Evolutionary conservation across 2,113 vertebrate species (phyloP).

Genomic region (Cephalopterus ornatus): DNA sequence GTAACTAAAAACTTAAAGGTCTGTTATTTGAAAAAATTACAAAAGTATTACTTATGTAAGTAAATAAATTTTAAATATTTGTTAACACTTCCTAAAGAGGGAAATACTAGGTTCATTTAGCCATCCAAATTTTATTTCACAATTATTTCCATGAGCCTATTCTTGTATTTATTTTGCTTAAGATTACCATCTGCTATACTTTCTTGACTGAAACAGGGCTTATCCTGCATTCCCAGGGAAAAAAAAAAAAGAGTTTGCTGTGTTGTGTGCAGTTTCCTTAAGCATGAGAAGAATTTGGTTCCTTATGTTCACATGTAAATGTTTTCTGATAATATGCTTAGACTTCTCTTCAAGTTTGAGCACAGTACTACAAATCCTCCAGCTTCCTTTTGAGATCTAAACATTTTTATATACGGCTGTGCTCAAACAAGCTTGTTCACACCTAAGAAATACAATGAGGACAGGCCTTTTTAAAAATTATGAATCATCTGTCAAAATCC

Average conservation of each 20-base stretch:
- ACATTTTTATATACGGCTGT: not conserved
- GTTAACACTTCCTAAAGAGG: not conserved
- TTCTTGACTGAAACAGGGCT: not conserved
- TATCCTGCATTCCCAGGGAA: not conserved
- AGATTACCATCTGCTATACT: not conserved
- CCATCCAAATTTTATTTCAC: not conserved
- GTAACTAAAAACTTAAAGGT: not conserved
- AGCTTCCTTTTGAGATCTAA: not conserved
- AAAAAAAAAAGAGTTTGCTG: not conserved
- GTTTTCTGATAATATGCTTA: not conserved
- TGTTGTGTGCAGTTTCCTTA: not conserved
- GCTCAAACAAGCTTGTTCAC: not conserved
- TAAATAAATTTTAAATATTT: not conserved
- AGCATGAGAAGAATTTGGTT: not conserved
- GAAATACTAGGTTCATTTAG: not conserved
- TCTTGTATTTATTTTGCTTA: not conserved
- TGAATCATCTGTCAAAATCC: not conserved
- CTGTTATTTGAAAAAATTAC: not conserved
- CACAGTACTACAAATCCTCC: not conserved
- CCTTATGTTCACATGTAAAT: not conserved
- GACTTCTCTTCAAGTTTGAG: not conserved
- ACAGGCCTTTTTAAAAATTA: not conserved
- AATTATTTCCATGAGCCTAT: not conserved
- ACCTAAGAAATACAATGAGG: not conserved
- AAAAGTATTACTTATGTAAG: not conserved